phyloP scores from a whole-genome alignment of 2,888 invertebrate genomes.

The Anoncus sp. region DNA sequence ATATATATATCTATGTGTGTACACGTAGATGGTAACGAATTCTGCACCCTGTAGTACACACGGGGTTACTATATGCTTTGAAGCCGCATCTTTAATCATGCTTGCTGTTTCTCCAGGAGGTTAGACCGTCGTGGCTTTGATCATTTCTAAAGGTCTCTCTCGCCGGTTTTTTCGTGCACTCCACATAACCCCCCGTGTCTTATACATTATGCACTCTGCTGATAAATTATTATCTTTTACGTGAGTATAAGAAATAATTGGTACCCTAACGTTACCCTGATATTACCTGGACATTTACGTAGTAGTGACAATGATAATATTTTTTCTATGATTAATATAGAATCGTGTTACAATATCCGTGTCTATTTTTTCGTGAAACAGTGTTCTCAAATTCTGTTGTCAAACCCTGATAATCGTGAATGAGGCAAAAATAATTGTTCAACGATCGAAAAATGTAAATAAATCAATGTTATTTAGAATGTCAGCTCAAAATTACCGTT shows the following conservation, averaged over 20 bases:
- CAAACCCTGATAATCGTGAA: not conserved
- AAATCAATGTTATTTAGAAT: too few species aligned
- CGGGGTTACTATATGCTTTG: constrained; percentile 51
- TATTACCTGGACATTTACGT: too few species aligned
- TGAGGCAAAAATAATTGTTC: too few species aligned
- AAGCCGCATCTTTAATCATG: constrained; percentile 68
- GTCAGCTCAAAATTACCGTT: not conserved
- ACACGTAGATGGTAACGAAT: not conserved
- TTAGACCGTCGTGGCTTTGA: constrained; percentile 57
- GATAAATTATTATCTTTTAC: constrained; percentile 45
- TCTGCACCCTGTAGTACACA: constrained; percentile 9
- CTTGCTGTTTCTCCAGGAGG: constrained; percentile 59
- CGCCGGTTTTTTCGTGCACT: constrained; percentile 38
- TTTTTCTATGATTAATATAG: constrained; percentile 1
- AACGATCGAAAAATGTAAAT: too few species aligned
- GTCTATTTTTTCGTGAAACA: not conserved
- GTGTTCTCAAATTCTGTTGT: not conserved
- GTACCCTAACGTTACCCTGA: too few species aligned
- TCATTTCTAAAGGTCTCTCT: constrained; percentile 57
- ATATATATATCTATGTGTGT: not conserved
- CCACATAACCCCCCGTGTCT: not conserved
- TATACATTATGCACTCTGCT: constrained; percentile 18
- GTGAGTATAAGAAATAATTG: not conserved
- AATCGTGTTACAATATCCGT: not conserved
- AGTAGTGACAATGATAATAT: too few species aligned